phyloP scores from a whole-genome alignment of 2,888 invertebrate genomes.

The Andrena minutula region DNA sequence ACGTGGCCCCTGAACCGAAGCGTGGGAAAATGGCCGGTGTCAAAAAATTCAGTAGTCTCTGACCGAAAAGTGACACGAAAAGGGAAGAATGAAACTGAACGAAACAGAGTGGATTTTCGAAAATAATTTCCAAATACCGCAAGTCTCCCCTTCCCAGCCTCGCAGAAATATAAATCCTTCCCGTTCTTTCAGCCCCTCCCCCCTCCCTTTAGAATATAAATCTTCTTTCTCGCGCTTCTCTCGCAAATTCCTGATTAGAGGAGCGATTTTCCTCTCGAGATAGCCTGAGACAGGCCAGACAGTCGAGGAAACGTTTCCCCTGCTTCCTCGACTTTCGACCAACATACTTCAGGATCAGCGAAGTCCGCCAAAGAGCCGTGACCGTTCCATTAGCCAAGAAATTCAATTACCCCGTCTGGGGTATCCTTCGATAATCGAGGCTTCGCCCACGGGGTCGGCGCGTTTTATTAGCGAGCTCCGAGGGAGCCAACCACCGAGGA shows the following conservation, averaged over 20 bases:
- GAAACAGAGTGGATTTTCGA: neutral
- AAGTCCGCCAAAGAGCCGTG: conserved; percentile 8
- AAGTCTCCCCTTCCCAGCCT: neutral
- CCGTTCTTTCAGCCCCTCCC: neutral
- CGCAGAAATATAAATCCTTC: neutral
- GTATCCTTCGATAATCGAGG: conserved; percentile 51
- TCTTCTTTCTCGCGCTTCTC: neutral
- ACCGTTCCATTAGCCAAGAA: conserved; percentile 42
- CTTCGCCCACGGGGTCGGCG: conserved; percentile 21
- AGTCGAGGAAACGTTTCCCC: conserved; percentile 12
- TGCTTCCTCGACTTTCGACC: conserved; percentile 6
- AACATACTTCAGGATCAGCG: conserved; percentile 33
- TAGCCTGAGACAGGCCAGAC: neutral
- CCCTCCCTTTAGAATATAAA: neutral
- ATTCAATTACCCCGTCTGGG: conserved; percentile 47
- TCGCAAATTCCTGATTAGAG: conserved; percentile 4
- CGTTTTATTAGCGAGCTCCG: conserved; percentile 33
- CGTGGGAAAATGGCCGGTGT: neutral
- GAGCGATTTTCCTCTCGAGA: conserved; percentile 1
- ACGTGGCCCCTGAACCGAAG: neutral
- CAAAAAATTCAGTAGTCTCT: conserved; percentile 1
- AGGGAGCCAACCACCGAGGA: conserved; percentile 1
- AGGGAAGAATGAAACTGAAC: neutral
- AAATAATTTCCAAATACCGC: neutral
- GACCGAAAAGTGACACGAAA: neutral